These are phyloP conservation scores for Tethya wilhelma DNA, from an alignment of 37 sponge, comb jelly and placozoan genomes.

Conservation along the genomic window DNA sequence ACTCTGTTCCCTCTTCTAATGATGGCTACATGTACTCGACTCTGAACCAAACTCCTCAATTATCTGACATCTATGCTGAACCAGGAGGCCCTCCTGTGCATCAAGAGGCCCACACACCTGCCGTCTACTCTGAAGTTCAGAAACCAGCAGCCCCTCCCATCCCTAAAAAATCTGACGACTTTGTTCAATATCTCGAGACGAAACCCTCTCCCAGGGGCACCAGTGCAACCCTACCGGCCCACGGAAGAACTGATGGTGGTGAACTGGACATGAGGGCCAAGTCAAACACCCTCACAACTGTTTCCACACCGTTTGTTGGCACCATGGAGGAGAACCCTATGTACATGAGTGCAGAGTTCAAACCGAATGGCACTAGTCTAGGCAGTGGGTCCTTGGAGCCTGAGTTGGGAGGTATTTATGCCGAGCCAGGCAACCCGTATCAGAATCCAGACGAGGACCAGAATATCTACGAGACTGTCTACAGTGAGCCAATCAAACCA, in stretches of 20 bases:
- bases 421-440: background rate
- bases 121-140: background rate
- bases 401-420: background rate
- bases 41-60: background rate
- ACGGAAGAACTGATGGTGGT: background rate
- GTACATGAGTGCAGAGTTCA: background rate
- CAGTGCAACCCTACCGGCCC: background rate
- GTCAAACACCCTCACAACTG: background rate
- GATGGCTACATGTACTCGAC: background rate
- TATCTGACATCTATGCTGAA: background rate
- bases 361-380: background rate
- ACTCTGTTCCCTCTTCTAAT: background rate
- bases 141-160: background rate
- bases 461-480: conserved; percentile 21
- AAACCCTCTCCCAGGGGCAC: background rate
- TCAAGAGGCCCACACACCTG: background rate
- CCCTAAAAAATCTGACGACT: background rate
- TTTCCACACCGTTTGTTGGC: background rate
- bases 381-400: background rate
- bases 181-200: background rate
- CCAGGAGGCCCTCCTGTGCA: background rate
- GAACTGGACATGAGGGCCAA: background rate
- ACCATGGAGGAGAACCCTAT: conserved; percentile 3
- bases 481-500: conserved; percentile 46
- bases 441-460: background rate